Conservation (phyloP, 1,140 invertebrate species). For the Eriosoma lanigerum region DNA sequence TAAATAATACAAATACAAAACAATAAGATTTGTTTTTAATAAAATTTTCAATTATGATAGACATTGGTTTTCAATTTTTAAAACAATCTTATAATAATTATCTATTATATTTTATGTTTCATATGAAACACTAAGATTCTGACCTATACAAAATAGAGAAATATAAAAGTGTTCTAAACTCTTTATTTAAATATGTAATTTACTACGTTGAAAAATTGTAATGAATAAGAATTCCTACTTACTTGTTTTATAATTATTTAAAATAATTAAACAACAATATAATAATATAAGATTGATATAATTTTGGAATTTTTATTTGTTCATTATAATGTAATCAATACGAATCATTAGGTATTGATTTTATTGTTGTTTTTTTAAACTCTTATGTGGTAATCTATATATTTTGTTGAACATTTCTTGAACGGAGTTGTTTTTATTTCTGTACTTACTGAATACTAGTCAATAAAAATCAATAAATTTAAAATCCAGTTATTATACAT, state of each 20-base stretch:
- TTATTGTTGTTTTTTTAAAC: background rate
- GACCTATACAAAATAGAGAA: background rate
- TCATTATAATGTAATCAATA: conserved; percentile 19
- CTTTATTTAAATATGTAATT: conserved; percentile 32
- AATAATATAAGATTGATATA: conserved; percentile 18
- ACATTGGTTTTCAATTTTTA: background rate
- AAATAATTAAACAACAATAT: conserved; percentile 7
- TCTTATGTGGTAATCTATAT: conserved; percentile 3
- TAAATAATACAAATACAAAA: background rate
- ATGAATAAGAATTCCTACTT: conserved; percentile 48
- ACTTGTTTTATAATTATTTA: conserved; percentile 47
- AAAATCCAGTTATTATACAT: background rate
- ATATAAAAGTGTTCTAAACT: conserved; percentile 15
- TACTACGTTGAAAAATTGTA: conserved; percentile 10
- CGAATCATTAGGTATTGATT: background rate
- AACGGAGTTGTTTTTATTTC: conserved; percentile 34
- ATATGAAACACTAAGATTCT: background rate
- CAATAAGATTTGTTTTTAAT: background rate
- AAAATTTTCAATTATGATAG: background rate
- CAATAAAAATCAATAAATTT: conserved; percentile 24
- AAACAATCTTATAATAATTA: background rate
- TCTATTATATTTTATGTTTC: background rate
- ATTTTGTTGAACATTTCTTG: conserved; percentile 26
- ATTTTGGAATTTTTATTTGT: conserved; percentile 44
- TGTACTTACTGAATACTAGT: conserved; percentile 47